Conservation (phyloP, 1,140 invertebrate species). For the Lordiphosa clarofinis region DNA sequence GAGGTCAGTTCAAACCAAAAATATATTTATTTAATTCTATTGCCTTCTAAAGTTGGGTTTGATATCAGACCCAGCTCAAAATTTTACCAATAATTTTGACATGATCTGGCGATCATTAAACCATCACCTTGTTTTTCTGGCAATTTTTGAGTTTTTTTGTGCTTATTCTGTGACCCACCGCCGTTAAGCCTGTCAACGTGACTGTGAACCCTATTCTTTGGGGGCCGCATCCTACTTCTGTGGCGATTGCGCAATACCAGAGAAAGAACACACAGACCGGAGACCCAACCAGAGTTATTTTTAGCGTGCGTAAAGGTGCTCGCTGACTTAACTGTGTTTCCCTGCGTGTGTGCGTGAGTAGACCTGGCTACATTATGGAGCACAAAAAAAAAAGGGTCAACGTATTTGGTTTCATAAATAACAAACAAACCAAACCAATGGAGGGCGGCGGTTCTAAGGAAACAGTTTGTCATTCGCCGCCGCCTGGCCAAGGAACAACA, state of each 20-base stretch:
- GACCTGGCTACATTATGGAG: background rate
- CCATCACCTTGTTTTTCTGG: too few species aligned
- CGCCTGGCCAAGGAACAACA: slow-evolving; percentile 28
- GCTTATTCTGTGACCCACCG: too few species aligned
- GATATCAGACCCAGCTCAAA: too few species aligned
- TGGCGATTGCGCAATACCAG: slow-evolving; percentile 63
- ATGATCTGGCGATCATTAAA: too few species aligned
- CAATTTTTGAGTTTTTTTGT: too few species aligned
- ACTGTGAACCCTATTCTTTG: slow-evolving; percentile 1
- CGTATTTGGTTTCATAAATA: slow-evolving; percentile 63
- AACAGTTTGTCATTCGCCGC: slow-evolving; percentile 47
- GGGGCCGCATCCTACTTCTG: slow-evolving; percentile 5
- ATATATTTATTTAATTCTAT: too few species aligned
- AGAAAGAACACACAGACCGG: slow-evolving; percentile 25
- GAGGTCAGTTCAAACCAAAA: too few species aligned
- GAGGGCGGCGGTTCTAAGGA: slow-evolving; percentile 43
- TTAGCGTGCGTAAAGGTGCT: slow-evolving; percentile 25
- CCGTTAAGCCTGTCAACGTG: slow-evolving; percentile 9
- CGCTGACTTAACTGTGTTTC: slow-evolving; percentile 28
- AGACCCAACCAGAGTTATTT: slow-evolving; percentile 52
- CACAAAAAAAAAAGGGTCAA: slow-evolving; percentile 55
- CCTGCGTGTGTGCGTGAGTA: background rate
- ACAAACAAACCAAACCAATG: slow-evolving; percentile 34
- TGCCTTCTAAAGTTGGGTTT: too few species aligned
- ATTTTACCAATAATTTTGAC: too few species aligned